Evolutionary conservation across 92 coral and sea anemone genomes (phyloP), one percentile per base, ranked within the genome.

Genomic region (Isaurus tuberculatus): DNA sequence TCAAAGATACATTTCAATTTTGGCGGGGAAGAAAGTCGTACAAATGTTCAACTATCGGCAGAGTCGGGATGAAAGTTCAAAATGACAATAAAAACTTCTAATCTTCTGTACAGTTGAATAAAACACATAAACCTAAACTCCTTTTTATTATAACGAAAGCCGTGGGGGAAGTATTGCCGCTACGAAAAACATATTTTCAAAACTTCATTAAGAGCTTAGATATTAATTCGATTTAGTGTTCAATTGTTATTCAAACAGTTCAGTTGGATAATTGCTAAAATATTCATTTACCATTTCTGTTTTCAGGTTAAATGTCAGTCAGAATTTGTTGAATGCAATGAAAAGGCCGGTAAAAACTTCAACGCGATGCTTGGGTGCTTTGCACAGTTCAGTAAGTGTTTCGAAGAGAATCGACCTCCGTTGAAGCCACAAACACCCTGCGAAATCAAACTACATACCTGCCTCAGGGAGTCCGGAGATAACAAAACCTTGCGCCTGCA

Each of bases 321-420:
- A 25, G 14, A 57, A 22, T 77, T 77, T 40, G 36, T 34, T 3
- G 49, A 60, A 58, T 77, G 82, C 82, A 77, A 77, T 57, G 7
- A 23, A 13, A 37, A 37, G 37, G 70, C 82, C 15, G 82, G 55
- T 15, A 19, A 57, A 25, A 17, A 36, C 0, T 5, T 11, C 19
- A 40, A 4, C 9, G n/a, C n/a, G 53, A 57, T 19, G 19, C 57
- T 77, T 9, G 4, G 33, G 11, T 77, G 82, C n/a, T 77, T 51
- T 28, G 51, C 55, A 22, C 16, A 60, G 5, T 80, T 80, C 49
- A 80, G 85, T 64, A 30, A 65, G 85, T 80, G 85, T 72, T 80
- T 80, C 49, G 85, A 65, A 23, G 23, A 34, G 32, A 44, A 80
- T 63, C 85, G 85, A 2, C 85, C 85, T 2, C 32, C 63, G 17